Percentiles rank a stretch among this genome's conserved stretches.
Conservation (phyloP, 1,140 invertebrate genomes). For the Heliconius hermathena region DNA sequence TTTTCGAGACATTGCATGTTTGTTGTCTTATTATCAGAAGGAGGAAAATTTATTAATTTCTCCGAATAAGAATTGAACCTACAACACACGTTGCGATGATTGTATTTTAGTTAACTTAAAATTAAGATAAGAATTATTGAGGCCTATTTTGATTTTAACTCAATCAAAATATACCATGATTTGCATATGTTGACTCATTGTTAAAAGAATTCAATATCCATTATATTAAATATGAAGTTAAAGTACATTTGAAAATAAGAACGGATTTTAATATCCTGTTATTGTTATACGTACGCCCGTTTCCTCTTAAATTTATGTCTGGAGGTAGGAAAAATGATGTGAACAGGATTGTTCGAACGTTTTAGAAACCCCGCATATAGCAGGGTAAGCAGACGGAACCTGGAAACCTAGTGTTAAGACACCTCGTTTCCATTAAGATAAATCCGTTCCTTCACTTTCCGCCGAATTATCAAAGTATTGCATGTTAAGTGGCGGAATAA, state of each 20-base stretch:
- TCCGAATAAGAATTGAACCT: too few relatives aligned
- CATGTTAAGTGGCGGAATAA: too few relatives aligned
- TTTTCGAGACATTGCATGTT: background rate
- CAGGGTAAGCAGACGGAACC: too few relatives aligned
- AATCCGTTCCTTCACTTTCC: fast-evolving
- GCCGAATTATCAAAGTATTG: too few relatives aligned
- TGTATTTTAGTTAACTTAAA: too few relatives aligned
- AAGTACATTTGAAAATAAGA: background rate
- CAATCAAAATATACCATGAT: background rate
- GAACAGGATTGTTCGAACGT: background rate
- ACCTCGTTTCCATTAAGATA: too few relatives aligned
- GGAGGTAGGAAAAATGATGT: background rate
- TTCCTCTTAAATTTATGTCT: background rate
- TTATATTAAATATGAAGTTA: background rate
- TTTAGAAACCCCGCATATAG: background rate
- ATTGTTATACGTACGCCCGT: background rate
- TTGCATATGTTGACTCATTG: background rate
- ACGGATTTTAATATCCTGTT: slow-evolving; percentile 12
- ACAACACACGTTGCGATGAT: too few relatives aligned
- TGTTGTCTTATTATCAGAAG: too few relatives aligned
- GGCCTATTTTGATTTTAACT: background rate
- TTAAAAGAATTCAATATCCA: background rate
- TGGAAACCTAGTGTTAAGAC: too few relatives aligned
- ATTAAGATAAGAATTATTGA: too few relatives aligned
- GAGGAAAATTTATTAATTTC: too few relatives aligned